Base-by-base conservation (phyloP, 2,797 vertebrate genomes). In the Amblyopsis hoosieri region DNA sequence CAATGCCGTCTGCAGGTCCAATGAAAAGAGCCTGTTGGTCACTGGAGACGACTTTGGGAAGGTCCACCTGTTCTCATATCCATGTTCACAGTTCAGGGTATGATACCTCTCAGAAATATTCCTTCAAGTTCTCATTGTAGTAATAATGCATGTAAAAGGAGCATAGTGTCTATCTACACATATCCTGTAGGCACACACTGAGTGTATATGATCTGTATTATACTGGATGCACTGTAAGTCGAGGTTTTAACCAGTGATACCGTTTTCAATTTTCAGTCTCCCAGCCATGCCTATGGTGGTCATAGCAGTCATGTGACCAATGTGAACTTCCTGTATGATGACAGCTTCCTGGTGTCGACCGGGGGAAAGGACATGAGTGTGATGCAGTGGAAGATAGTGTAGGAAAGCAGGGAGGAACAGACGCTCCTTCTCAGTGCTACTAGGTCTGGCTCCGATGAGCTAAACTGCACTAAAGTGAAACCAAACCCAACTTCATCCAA, bases 241-340 rank as follows among this genome's bases (percentile, higher is more conserved):
- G 3, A 29, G 23, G 23, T 59, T 33, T 31, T 49, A 49, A 14
- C 23, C 13, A 47, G 11, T 59, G 45, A 48, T 59, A 19, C 9
- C 23, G 14, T 0, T 64, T 13, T 12, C 68, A 45, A 9, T 67
- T 86, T 85, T 56, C 81, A 99, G 98, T 96, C 98, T 80, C 95
- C 96, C 33, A 95, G 97, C 87, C 95, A 98, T 15, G 86, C 93
- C 69, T 98, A 97, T 1, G 82, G 95, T 0, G 96, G 95, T 68
- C 98, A 99, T 53, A 99, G 98, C 90, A 99, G 98, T 82, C 97
- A 99, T 0, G 98, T 99, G 85, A 99, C 98, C 89, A 99, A 96
- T 1, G 96, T 99, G 57, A 93, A 90, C 85, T 99, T 99, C 91
- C 94, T 99, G 66, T 89, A 86, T 54, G 93, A 97, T 13, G 96